Evolutionary conservation across 1,140 invertebrate genomes (phyloP).

Genomic region (Drosophila rufa): DNA sequence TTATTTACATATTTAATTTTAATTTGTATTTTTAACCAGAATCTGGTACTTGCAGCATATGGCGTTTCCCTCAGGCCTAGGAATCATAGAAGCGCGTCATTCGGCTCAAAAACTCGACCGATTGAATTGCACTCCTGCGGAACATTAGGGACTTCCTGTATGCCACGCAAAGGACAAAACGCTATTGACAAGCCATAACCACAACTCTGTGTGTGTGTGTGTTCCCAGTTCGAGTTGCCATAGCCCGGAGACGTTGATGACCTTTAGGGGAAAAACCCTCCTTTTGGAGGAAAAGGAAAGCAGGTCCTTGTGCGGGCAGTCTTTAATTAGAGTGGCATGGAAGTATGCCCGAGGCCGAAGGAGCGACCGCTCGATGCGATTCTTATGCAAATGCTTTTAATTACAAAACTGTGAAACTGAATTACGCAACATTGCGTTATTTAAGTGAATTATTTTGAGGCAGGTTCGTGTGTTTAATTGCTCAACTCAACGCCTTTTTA

Average conservation of each 20-base stretch:
- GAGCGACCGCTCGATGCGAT: slow-evolving; percentile 49
- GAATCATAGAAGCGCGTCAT: neutral
- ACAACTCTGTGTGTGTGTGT: slow-evolving; percentile 8
- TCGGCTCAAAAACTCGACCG: neutral
- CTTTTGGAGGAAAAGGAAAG: neutral
- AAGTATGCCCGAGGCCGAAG: slow-evolving; percentile 65
- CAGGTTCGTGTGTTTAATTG: slow-evolving; percentile 80
- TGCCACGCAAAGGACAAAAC: slow-evolving; percentile 60
- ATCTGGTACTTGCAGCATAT: too few relatives aligned
- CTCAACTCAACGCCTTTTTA: slow-evolving; percentile 78
- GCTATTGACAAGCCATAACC: slow-evolving; percentile 51
- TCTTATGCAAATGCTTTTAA: slow-evolving; percentile 82
- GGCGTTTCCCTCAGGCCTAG: too few relatives aligned
- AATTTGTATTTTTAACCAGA: too few relatives aligned
- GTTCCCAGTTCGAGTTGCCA: neutral
- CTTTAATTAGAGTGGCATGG: slow-evolving; percentile 75
- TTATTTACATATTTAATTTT: too few relatives aligned
- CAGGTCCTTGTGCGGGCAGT: slow-evolving; percentile 14
- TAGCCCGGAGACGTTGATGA: slow-evolving; percentile 56
- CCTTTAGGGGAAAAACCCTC: slow-evolving; percentile 49
- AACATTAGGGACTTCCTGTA: slow-evolving; percentile 68
- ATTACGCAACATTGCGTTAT: slow-evolving; percentile 83
- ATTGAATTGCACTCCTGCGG: slow-evolving; percentile 22
- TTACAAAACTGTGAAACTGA: slow-evolving; percentile 82
- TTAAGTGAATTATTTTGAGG: slow-evolving; percentile 66